Conservation (phyloP, 2,888 invertebrate genomes). For the Catocala nupta region DNA sequence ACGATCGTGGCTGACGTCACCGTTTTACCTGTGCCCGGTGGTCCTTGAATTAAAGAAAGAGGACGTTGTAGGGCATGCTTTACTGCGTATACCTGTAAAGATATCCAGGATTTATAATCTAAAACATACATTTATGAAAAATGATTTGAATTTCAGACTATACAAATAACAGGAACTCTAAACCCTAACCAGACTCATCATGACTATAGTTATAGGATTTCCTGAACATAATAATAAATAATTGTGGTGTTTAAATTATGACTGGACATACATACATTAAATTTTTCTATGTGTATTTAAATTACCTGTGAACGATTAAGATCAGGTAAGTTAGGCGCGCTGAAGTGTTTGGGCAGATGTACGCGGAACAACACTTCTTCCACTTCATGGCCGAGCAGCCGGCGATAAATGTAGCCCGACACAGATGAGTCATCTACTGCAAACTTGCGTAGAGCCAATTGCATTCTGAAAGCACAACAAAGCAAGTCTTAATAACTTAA, state of each 20-base stretch:
- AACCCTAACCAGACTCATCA: background rate
- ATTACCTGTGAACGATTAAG: conserved; percentile 97
- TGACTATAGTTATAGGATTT: too few relatives aligned
- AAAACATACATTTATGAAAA: background rate
- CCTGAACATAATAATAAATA: too few relatives aligned
- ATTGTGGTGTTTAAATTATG: too few relatives aligned
- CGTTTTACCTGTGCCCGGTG: conserved; percentile 99
- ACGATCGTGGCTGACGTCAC: conserved; percentile 99
- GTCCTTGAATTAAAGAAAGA: conserved; percentile 98
- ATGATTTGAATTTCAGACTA: too few relatives aligned
- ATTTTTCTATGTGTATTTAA: too few relatives aligned
- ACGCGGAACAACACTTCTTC: conserved; percentile 97
- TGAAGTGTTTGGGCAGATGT: conserved; percentile 98
- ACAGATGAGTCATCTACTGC: conserved; percentile 98
- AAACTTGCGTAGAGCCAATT: conserved; percentile 96
- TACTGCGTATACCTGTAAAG: conserved; percentile 95
- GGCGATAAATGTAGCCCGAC: conserved; percentile 98
- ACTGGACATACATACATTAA: too few relatives aligned
- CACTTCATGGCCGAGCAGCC: conserved; percentile 97
- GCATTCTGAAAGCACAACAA: conserved; percentile 91
- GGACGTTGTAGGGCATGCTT: conserved; percentile 99
- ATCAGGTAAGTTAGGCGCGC: conserved; percentile 98
- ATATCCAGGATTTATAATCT: background rate
- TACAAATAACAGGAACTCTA: too few relatives aligned
- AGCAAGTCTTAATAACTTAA: too few relatives aligned